A percentile compares a stretch with the other conserved stretches of the same genome.
Evolutionary conservation across 2,888 invertebrate species (phyloP).

Genomic region (Metalampra italica): DNA sequence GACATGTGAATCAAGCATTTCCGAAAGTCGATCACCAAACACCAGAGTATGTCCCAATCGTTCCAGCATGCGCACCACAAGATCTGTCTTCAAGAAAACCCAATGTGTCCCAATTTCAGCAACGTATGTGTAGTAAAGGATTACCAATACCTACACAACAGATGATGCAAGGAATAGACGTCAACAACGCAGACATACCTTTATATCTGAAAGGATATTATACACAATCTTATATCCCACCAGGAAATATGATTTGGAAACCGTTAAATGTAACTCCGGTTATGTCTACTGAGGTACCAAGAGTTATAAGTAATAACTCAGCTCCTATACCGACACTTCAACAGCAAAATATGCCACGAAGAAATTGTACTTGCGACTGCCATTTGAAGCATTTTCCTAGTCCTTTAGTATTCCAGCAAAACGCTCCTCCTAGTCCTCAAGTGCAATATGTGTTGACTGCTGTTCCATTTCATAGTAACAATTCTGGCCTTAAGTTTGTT

Average conservation of each 20-base stretch:
- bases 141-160: neutral
- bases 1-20: neutral
- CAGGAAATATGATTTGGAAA: conserved; percentile 46
- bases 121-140: neutral
- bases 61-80: neutral
- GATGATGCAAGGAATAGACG: neutral
- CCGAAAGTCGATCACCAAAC: neutral
- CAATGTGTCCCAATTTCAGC: neutral
- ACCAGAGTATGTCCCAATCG: neutral
- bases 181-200: conserved; percentile 15
- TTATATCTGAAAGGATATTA: conserved; percentile 32
- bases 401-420: conserved; percentile 15
- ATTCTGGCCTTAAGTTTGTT: conserved; percentile 18
- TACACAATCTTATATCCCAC: conserved; percentile 31
- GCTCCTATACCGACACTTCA: conserved; percentile 11
- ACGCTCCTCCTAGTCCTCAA: conserved; percentile 19
- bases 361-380: conserved; percentile 45
- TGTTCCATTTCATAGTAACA: conserved; percentile 35
- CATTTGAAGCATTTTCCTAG: conserved; percentile 21
- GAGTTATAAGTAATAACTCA: conserved; percentile 15
- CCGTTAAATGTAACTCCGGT: conserved; percentile 35
- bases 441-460: conserved; percentile 43
- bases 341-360: conserved; percentile 17
- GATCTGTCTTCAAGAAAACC: neutral
- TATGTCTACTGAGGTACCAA: conserved; percentile 24